These are phyloP conservation scores for Urocolius indicus DNA, from an alignment of 2,113 vertebrate genomes.

Conservation along the genomic window DNA sequence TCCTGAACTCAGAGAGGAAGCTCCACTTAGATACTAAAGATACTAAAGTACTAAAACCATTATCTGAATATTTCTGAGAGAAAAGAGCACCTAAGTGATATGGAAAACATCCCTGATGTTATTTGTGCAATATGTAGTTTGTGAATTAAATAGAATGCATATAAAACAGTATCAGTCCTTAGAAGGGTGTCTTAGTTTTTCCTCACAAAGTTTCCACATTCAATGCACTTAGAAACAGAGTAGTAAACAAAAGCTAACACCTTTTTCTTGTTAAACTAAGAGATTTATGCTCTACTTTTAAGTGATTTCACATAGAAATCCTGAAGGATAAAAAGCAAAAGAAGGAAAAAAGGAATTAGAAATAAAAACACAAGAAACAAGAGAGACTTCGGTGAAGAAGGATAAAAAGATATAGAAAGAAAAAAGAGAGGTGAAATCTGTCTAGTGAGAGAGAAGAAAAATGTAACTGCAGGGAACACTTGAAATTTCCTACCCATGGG, in stretches of 20 bases:
- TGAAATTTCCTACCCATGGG: background rate
- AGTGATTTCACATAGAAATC: background rate
- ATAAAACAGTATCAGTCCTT: background rate
- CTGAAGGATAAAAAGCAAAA: background rate
- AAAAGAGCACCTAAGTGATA: background rate
- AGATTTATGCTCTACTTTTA: background rate
- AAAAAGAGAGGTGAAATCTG: background rate
- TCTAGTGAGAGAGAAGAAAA: background rate
- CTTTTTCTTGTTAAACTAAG: background rate
- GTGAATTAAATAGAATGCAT: background rate
- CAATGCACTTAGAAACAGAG: background rate
- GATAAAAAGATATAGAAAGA: background rate
- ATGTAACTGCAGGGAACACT: background rate
- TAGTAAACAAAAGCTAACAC: background rate
- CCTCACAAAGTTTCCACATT: background rate
- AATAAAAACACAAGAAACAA: background rate
- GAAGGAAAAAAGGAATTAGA: background rate
- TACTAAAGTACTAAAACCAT: background rate
- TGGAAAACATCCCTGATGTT: background rate
- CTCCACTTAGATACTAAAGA: background rate
- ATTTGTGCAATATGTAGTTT: background rate
- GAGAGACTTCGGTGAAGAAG: background rate
- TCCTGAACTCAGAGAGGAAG: background rate
- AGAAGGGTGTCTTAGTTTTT: background rate
- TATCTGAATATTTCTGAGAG: background rate